phyloP scores from a whole-genome alignment of 2,888 invertebrate species.

The Tipula confusa region DNA sequence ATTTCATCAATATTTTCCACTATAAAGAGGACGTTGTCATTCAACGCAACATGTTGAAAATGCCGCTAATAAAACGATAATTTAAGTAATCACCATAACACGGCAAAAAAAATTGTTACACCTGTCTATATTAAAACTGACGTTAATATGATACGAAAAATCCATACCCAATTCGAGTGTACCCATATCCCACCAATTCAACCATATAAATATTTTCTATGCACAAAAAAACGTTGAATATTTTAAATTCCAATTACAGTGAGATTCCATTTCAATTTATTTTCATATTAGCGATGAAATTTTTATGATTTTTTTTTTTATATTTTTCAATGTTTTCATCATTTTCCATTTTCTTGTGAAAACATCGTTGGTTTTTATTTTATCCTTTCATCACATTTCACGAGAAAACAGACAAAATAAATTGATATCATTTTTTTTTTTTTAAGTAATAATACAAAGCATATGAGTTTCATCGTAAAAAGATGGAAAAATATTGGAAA shows the following conservation, averaged over 20 bases:
- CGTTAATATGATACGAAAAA: background rate
- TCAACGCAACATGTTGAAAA: background rate
- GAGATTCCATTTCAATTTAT: conserved; percentile 25
- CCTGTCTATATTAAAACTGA: background rate
- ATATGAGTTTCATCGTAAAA: background rate
- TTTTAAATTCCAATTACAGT: conserved; percentile 15
- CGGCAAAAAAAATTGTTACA: background rate
- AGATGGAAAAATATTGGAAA: background rate
- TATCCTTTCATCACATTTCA: conserved; percentile 10
- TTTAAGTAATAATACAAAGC: background rate
- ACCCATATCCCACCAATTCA: background rate
- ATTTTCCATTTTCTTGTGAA: background rate
- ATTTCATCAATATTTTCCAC: background rate
- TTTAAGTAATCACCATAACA: background rate
- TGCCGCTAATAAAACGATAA: background rate
- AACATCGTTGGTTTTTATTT: background rate
- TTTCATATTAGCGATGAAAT: conserved; percentile 25
- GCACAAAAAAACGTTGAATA: background rate
- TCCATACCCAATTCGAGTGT: background rate
- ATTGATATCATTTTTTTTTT: background rate
- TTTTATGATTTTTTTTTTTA: background rate
- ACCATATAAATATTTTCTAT: background rate
- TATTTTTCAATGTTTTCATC: background rate
- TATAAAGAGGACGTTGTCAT: background rate
- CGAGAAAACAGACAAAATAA: background rate